Percentiles rank a stretch among this genome's conserved stretches.
Evolutionary conservation across 2,888 invertebrate genomes (phyloP).

Genomic region (Celastrina argiolus): DNA sequence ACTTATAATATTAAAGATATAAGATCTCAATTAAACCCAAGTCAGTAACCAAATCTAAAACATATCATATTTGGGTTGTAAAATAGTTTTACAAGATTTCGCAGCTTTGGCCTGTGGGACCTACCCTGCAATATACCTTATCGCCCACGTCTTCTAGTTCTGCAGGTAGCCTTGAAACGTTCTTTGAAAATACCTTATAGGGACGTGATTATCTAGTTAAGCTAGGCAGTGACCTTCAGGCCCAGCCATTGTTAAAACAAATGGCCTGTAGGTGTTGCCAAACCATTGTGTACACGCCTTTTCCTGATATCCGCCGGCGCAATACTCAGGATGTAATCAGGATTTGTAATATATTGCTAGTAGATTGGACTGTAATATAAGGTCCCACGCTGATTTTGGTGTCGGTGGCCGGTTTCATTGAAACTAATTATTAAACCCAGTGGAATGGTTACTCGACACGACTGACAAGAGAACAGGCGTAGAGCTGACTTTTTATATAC

Average conservation of each 20-base stretch:
- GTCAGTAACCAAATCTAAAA: neutral
- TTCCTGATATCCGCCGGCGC: constrained; percentile 49
- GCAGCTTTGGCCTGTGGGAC: neutral
- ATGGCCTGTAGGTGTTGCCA: constrained; percentile 57
- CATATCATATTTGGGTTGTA: neutral
- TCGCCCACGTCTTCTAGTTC: neutral
- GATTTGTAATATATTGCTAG: constrained; percentile 4
- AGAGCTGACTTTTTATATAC: no score
- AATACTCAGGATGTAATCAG: constrained; percentile 1
- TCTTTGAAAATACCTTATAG: constrained; percentile 9
- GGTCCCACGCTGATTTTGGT: no score
- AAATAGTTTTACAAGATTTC: neutral
- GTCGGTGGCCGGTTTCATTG: no score
- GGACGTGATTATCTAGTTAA: constrained; percentile 7
- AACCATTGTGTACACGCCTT: constrained; percentile 55
- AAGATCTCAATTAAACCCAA: neutral
- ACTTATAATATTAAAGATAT: no score
- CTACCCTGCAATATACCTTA: neutral
- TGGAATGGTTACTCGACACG: no score
- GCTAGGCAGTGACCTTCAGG: constrained; percentile 54
- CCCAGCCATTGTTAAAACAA: constrained; percentile 63
- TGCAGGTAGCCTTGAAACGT: neutral
- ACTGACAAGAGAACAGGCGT: no score
- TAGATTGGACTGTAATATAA: neutral
- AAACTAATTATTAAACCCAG: no score